Evolutionary conservation across 2,113 vertebrate genomes (phyloP).

Genomic region (Glaucomys volans): DNA sequence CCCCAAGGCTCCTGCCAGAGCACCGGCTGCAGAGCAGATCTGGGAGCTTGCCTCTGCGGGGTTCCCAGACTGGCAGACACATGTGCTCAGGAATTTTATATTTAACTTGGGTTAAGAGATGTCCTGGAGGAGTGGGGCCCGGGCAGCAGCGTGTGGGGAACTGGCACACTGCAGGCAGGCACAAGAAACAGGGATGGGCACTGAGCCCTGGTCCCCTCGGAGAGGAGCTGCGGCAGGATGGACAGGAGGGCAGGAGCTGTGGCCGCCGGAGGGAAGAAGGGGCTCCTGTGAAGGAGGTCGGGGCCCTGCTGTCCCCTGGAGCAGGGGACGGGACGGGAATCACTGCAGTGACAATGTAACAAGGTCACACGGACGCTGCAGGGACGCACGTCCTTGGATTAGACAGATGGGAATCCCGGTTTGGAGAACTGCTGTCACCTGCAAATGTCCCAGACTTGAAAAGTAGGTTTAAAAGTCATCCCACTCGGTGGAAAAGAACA

Average conservation of each 20-base stretch:
- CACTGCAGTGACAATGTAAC: rapidly evolving
- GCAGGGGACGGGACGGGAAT: rapidly evolving
- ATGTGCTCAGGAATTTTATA: background rate
- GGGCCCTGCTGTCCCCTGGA: rapidly evolving
- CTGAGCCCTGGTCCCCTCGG: rapidly evolving
- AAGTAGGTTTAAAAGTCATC: background rate
- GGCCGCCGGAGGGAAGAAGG: rapidly evolving
- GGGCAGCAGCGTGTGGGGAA: background rate
- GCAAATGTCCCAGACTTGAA: background rate
- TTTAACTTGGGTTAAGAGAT: background rate
- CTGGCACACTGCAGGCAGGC: too few relatives aligned
- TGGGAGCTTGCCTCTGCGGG: rapidly evolving
- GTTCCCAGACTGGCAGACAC: background rate
- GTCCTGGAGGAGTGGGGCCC: background rate
- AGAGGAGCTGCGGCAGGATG: background rate
- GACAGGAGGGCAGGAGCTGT: too few relatives aligned
- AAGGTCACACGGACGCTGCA: rapidly evolving
- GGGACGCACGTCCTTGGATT: background rate
- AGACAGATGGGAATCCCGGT: background rate
- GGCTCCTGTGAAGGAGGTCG: rapidly evolving
- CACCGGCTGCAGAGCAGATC: background rate
- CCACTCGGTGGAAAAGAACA: background rate
- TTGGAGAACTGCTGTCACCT: background rate
- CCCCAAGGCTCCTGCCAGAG: background rate
- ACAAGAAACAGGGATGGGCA: too few relatives aligned